phyloP scores from a whole-genome alignment of 1,140 invertebrate species.

The Leptinotarsa texana region DNA sequence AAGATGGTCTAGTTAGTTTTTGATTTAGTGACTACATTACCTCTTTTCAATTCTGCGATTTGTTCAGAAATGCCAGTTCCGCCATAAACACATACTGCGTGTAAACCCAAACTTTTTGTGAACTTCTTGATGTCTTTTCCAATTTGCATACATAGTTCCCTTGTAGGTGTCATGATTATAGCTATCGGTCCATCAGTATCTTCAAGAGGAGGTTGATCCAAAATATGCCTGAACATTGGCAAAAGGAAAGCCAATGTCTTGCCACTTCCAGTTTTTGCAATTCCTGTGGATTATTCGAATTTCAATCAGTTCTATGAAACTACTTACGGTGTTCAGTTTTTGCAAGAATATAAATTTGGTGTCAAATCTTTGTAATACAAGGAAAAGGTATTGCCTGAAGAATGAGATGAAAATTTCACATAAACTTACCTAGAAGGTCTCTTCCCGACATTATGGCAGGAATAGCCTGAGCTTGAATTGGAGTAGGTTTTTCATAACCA shows the following conservation, averaged over 20 bases:
- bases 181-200: constrained; percentile 96
- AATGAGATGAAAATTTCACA: not conserved
- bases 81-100: constrained; percentile 96
- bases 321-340: too few species aligned
- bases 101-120: constrained; percentile 82
- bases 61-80: constrained; percentile 97
- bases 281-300: not conserved
- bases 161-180: constrained; percentile 96
- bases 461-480: constrained; percentile 98
- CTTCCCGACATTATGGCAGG: constrained; percentile 97
- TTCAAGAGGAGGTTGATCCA: constrained; percentile 91
- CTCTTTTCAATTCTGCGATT: constrained; percentile 97
- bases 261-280: constrained; percentile 88
- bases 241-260: constrained; percentile 98
- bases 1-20: too few species aligned
- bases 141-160: constrained; percentile 99
- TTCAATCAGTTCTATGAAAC: too few species aligned
- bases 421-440: constrained; percentile 83
- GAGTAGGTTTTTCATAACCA: constrained; percentile 95
- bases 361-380: too few species aligned
- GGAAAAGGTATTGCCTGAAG: too few species aligned
- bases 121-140: constrained; percentile 97
- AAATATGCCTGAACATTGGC: constrained; percentile 97
- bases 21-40: constrained; percentile 51
- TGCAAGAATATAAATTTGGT: too few species aligned